Percentiles rank a stretch among this genome's conserved stretches.
Evolutionary conservation across 92 coral and sea anemone genomes (phyloP).

Genomic region (Parazoanthus atlanticus): DNA sequence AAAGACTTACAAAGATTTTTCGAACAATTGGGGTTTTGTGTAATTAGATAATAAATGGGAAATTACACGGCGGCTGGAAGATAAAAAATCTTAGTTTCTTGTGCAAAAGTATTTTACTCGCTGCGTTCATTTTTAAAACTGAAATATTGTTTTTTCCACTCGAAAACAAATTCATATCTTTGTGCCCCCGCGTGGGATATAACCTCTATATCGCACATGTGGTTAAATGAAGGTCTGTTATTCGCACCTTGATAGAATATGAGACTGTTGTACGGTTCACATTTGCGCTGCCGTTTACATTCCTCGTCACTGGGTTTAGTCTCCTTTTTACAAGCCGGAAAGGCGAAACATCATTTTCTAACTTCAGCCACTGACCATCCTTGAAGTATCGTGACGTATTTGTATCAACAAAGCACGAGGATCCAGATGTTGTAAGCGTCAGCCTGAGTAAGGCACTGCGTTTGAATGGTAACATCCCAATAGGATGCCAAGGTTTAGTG

Average conservation of each 20-base stretch:
- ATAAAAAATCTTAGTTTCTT: too few species aligned
- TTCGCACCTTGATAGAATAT: constrained; percentile 9
- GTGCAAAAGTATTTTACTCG: too few species aligned
- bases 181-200: not conserved
- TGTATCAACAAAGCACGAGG: not conserved
- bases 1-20: too few species aligned
- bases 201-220: not conserved
- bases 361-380: constrained; percentile 2
- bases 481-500: not conserved
- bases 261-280: not conserved
- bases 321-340: constrained; percentile 8
- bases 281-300: not conserved
- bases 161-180: too few species aligned
- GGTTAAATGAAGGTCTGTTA: not conserved
- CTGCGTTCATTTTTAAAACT: too few species aligned
- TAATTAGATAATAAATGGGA: too few species aligned
- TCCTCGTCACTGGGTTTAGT: not conserved
- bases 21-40: too few species aligned
- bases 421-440: not conserved
- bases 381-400: not conserved
- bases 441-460: constrained; percentile 2
- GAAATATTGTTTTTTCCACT: too few species aligned
- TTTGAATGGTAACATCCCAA: constrained; percentile 2
- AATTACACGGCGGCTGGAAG: too few species aligned
- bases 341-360: not conserved